Percentiles rank a stretch among this genome's conserved stretches.
Conservation (phyloP, 2,113 vertebrate species). For the Pristiophorus japonicus region DNA sequence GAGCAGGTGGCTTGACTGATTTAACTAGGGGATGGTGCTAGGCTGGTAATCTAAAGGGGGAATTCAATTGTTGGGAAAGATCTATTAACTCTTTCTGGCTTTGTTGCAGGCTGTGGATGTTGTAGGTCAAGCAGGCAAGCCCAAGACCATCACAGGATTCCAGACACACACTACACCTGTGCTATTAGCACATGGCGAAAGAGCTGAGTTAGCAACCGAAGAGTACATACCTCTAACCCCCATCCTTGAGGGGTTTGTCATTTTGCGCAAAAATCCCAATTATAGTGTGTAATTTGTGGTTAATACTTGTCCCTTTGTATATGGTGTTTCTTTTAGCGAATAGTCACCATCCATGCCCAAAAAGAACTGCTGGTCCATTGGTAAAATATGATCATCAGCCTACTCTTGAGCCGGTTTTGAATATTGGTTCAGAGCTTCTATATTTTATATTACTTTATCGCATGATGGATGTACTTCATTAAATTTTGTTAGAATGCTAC, state of each 20-base stretch:
- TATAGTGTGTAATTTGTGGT: constrained; percentile 66
- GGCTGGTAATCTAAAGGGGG: background rate
- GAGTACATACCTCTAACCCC: constrained; percentile 89
- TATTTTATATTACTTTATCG: constrained; percentile 40
- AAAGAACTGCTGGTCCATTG: background rate
- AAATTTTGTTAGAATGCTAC: constrained; percentile 46
- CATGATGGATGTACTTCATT: constrained; percentile 48
- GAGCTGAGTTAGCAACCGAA: constrained; percentile 93
- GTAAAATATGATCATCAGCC: background rate
- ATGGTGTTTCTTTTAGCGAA: constrained; percentile 4
- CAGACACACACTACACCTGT: constrained; percentile 98
- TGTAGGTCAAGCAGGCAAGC: constrained; percentile 94
- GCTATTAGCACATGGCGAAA: constrained; percentile 85
- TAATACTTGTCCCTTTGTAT: background rate
- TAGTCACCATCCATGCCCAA: constrained; percentile 17
- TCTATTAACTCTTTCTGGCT: background rate
- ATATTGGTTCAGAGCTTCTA: constrained; percentile 33
- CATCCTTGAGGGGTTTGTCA: constrained; percentile 94
- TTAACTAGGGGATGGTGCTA: background rate
- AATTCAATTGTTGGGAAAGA: background rate
- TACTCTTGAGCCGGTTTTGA: constrained; percentile 15
- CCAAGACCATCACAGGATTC: constrained; percentile 97
- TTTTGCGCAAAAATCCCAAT: constrained; percentile 94
- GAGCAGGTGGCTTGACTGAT: background rate
- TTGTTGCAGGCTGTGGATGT: constrained; percentile 83